Evolutionary conservation across 2,113 vertebrate species (phyloP).

Genomic region (Monarcha castaneiventris): DNA sequence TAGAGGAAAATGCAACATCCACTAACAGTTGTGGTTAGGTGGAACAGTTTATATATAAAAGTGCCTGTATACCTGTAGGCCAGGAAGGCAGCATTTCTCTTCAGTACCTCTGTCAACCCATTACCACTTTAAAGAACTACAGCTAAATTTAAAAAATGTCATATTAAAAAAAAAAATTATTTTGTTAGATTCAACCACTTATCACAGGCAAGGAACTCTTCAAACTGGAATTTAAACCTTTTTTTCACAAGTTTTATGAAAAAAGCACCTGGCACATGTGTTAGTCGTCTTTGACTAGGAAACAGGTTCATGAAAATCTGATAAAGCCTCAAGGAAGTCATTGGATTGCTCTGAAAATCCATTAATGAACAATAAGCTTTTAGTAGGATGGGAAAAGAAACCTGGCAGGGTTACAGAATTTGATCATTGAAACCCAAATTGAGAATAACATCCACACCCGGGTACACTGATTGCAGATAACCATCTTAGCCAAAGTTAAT

Average conservation of each 20-base stretch:
- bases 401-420: not conserved
- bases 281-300: not conserved
- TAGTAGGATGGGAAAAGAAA: not conserved
- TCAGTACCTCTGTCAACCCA: not conserved
- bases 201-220: not conserved
- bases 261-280: not conserved
- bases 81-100: not conserved
- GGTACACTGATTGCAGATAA: not conserved
- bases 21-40: not conserved
- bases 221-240: not conserved
- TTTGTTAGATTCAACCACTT: not conserved
- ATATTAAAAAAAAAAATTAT: not conserved
- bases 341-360: not conserved
- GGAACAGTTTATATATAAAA: not conserved
- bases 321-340: not conserved
- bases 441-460: not conserved
- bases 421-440: not conserved
- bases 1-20: not conserved
- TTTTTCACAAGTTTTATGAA: fast-evolving
- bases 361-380: not conserved
- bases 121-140: not conserved
- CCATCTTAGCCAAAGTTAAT: not conserved
- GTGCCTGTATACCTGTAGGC: not conserved
- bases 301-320: not conserved
- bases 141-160: not conserved